Evolutionary conservation across 2,797 vertebrate genomes (phyloP).

Genomic region (Cercopithecus neglectus): DNA sequence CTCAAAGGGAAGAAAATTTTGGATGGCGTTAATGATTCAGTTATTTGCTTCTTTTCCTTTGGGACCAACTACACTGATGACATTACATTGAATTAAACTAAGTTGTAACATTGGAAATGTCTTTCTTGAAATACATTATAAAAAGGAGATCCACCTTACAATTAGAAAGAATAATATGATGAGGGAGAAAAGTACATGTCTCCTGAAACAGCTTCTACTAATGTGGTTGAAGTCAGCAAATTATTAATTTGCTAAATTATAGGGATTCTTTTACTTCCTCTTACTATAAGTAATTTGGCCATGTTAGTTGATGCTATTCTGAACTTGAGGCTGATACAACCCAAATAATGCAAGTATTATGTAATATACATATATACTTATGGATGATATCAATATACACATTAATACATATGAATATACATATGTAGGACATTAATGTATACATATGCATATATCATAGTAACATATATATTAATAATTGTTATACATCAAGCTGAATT

Average conservation of each 20-base stretch:
- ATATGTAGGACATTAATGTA: neutral
- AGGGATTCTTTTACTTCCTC: neutral
- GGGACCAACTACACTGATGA: neutral
- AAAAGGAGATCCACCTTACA: neutral
- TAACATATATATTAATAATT: neutral
- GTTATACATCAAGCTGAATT: neutral
- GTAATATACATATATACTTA: neutral
- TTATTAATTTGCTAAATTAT: neutral
- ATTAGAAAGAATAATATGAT: neutral
- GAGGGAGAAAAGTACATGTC: neutral
- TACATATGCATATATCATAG: neutral
- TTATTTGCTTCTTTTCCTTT: slow-evolving; percentile 6
- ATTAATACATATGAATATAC: neutral
- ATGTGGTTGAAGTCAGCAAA: neutral
- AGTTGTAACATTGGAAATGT: neutral
- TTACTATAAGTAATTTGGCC: neutral
- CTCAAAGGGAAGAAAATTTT: slow-evolving; percentile 37
- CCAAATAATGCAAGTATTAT: neutral
- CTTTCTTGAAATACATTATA: neutral
- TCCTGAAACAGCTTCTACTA: neutral
- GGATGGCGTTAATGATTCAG: slow-evolving; percentile 37
- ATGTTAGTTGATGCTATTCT: neutral
- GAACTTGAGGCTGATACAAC: neutral
- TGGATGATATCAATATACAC: neutral
- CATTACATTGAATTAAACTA: neutral